Evolutionary conservation across 2,888 invertebrate genomes (phyloP).

Genomic region (Cerastis leucographa): DNA sequence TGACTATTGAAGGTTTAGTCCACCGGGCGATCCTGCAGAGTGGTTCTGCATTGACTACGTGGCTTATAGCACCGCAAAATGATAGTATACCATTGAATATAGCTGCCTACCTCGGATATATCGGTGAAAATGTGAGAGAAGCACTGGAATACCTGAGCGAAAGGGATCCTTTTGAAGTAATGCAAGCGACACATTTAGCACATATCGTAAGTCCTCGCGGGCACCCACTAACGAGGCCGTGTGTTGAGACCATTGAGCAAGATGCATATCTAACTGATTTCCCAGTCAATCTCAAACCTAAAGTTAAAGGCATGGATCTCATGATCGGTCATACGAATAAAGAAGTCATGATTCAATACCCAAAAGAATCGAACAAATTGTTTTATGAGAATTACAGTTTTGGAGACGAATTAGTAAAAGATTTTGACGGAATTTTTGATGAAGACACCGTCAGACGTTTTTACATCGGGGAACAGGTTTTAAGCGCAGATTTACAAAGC

Average conservation of each 20-base stretch:
- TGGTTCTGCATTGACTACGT: conserved; percentile 48
- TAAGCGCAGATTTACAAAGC: conserved; percentile 20
- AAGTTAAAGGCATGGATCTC: conserved; percentile 52
- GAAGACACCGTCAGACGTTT: conserved; percentile 44
- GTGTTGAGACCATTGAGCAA: conserved; percentile 34
- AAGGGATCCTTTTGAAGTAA: conserved; percentile 35
- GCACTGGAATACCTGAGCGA: conserved; percentile 34
- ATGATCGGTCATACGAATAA: conserved; percentile 54
- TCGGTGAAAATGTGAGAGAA: conserved; percentile 17
- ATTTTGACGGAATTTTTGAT: conserved; percentile 37
- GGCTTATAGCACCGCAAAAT: conserved; percentile 45
- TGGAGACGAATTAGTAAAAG: conserved; percentile 27
- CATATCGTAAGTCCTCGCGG: background rate
- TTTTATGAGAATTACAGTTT: conserved; percentile 52
- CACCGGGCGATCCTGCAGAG: conserved; percentile 58
- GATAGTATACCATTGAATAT: conserved; percentile 47
- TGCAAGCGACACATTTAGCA: conserved; percentile 29
- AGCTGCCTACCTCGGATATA: conserved; percentile 35
- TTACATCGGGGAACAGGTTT: conserved; percentile 43
- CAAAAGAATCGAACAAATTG: conserved; percentile 36
- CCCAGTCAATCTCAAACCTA: conserved; percentile 49
- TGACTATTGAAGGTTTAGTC: conserved; percentile 31
- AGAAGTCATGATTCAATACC: conserved; percentile 53
- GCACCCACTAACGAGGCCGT: conserved; percentile 45
- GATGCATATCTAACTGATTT: conserved; percentile 43